phyloP scores from a whole-genome alignment of 2,113 vertebrate genomes.

The Machaerirhynchus nigripectus region DNA sequence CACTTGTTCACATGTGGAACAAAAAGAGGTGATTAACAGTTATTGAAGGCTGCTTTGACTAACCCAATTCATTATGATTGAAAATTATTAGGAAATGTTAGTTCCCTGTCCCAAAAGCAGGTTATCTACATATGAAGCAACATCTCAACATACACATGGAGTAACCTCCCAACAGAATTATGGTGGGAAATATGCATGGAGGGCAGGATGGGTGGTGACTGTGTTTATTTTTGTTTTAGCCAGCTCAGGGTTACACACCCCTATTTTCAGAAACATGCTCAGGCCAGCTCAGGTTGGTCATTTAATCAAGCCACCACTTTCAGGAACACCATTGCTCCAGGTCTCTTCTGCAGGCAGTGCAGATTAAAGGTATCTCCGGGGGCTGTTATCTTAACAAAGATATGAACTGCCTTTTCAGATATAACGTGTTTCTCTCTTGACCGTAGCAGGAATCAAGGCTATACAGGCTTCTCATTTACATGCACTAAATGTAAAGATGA shows the following conservation, averaged over 20 bases:
- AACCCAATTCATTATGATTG: background rate
- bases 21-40: background rate
- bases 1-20: background rate
- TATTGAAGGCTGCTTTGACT: background rate
- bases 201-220: background rate
- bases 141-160: background rate
- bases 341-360: background rate
- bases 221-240: background rate
- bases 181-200: background rate
- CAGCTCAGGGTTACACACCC: background rate
- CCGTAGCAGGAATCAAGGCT: background rate
- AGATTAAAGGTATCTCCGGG: background rate
- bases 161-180: background rate
- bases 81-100: background rate
- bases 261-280: background rate
- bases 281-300: background rate
- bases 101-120: background rate
- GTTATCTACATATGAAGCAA: background rate
- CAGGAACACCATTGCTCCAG: background rate
- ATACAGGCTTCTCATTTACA: background rate
- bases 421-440: background rate
- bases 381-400: background rate
- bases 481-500: background rate
- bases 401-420: background rate
- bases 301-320: background rate